Base-by-base conservation (phyloP, 2,113 vertebrate species). In the Candoia aspera region DNA sequence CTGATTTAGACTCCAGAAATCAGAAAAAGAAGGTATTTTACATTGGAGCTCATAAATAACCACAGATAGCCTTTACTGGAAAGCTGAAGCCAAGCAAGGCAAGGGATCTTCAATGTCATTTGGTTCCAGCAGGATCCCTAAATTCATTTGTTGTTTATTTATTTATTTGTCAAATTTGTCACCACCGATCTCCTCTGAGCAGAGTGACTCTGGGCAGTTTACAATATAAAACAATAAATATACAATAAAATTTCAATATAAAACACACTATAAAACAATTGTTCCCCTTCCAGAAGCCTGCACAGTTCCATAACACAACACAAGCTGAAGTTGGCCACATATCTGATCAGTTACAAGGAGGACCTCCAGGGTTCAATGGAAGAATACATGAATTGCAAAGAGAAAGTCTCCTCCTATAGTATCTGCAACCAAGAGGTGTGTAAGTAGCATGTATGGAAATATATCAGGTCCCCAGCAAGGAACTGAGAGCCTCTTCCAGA, bases 1-100 rank as follows among this genome's bases (percentile, higher is more conserved):
- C 91, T 93, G 95, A 95, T 95, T 91, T 94, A 90, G 95, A 91
- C 87, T 92, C 86, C 88, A 90, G 93, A 0, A 0, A 12, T 91
- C 90, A 94, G 58, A 90, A 86, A 89, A 93, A 87, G 0, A 0
- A 92, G 37, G 90, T 89, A 95, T 92, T 92, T 90, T 91, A 0
- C 93, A 92, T 93, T 92, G 91, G 84, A 0, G 0, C 84, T 29
- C 68, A 84, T 42, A 37, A 85, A 94, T 92, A 94, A 62, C 59
- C 85, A 87, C 88, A 88, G 94, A 73, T 87, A 94, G 89, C 62
- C 94, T 24, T 49, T 84, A 68, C 33, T 86, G 53, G 26, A 53
- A 60, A 54, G 62, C 26, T 59, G 53, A 83, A n/a, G 15, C 59
- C 60, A 19, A 6, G 19, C n/a, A 53, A 64, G 42, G 42, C 59